Evolutionary conservation across 2,888 invertebrate genomes (phyloP).

Genomic region (Eulithis testata): DNA sequence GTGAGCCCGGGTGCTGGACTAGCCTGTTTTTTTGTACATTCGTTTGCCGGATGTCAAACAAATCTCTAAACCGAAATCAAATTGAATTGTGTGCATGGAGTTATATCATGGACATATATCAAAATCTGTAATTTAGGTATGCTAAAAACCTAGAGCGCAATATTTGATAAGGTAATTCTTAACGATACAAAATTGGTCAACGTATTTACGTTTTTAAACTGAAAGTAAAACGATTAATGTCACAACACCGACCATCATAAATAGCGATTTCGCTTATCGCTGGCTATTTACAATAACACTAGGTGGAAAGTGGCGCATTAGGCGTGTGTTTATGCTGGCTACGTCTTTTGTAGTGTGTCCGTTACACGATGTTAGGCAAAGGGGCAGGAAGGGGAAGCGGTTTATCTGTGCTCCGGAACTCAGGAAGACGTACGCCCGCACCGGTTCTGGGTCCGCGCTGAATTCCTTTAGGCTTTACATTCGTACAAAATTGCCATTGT

Average conservation of each 20-base stretch:
- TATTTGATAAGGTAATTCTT: background rate
- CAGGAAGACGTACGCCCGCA: slow-evolving; percentile 77
- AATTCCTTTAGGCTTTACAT: slow-evolving; percentile 76
- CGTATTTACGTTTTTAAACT: too few relatives aligned
- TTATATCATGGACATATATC: slow-evolving; percentile 49
- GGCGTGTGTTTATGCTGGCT: slow-evolving; percentile 64
- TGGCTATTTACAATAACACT: slow-evolving; percentile 43
- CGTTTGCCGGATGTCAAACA: slow-evolving; percentile 75
- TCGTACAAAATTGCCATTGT: slow-evolving; percentile 66
- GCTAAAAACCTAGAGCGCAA: background rate
- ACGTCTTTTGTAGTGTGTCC: slow-evolving; percentile 75
- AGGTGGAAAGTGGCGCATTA: slow-evolving; percentile 63
- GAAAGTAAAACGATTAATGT: slow-evolving; percentile 1
- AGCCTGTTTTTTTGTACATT: slow-evolving; percentile 61
- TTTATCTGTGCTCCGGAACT: slow-evolving; percentile 81
- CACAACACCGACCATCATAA: slow-evolving; percentile 32
- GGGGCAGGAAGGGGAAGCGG: slow-evolving; percentile 82
- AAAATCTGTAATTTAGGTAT: slow-evolving; percentile 5
- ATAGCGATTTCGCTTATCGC: slow-evolving; percentile 41
- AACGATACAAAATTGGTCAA: too few relatives aligned
- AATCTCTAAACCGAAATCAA: slow-evolving; percentile 73
- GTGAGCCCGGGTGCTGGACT: slow-evolving; percentile 50
- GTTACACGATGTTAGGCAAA: slow-evolving; percentile 79
- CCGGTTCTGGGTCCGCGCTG: slow-evolving; percentile 58
- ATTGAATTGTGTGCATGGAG: slow-evolving; percentile 63